Conservation (phyloP, 2,113 vertebrate genomes). For the Cinclus cinclus region DNA sequence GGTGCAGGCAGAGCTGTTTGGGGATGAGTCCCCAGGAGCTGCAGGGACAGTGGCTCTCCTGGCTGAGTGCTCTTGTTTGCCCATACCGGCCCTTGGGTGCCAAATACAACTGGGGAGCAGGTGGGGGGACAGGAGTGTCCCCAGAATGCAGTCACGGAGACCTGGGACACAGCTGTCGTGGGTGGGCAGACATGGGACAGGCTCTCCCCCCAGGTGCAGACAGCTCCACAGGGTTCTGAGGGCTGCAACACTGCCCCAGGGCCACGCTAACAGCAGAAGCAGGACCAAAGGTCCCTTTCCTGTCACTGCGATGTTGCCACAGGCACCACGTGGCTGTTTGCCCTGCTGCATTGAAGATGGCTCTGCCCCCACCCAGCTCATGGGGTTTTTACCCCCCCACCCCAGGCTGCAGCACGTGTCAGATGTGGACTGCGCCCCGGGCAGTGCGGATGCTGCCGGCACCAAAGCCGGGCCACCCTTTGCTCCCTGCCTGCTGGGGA, state of each 20-base stretch:
- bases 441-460: accelerated
- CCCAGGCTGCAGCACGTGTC: accelerated
- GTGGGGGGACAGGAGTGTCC: not conserved
- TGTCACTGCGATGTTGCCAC: not conserved
- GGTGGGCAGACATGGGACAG: too few relatives aligned
- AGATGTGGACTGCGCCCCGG: accelerated
- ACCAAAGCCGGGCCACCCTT: not conserved
- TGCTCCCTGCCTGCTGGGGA: not conserved
- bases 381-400: accelerated
- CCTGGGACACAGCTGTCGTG: not conserved
- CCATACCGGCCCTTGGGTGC: not conserved
- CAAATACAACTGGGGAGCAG: not conserved
- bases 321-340: constrained; percentile 20
- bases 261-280: not conserved
- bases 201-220: not conserved
- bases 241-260: not conserved
- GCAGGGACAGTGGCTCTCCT: not conserved
- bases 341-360: not conserved
- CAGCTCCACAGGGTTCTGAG: accelerated
- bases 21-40: not conserved
- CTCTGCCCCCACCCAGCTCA: not conserved
- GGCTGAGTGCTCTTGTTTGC: not conserved
- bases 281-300: constrained; percentile 44
- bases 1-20: accelerated
- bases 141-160: not conserved